A percentile compares a stretch with the other conserved stretches of the same genome.
These are phyloP conservation scores for Mesochorus sp. DNA, from an alignment of 2,888 invertebrate genomes.

Conservation along the genomic window DNA sequence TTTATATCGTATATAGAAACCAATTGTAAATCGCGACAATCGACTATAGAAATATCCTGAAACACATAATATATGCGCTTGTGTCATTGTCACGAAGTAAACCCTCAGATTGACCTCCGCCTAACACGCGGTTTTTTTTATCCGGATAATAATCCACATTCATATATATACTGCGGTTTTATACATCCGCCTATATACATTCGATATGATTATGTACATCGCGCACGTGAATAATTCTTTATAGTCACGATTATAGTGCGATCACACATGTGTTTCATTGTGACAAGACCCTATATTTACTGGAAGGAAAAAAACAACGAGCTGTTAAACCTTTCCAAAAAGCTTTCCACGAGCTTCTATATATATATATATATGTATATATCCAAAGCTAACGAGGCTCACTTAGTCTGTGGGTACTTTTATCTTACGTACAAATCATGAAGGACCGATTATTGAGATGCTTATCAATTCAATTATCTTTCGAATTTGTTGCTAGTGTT, in stretches of 20 bases:
- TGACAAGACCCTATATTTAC: too few relatives aligned
- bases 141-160: constrained; percentile 13
- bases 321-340: too few relatives aligned
- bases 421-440: too few relatives aligned
- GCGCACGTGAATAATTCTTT: background rate
- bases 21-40: background rate
- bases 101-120: constrained; percentile 21
- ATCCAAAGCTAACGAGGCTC: too few relatives aligned
- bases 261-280: too few relatives aligned
- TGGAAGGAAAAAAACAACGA: too few relatives aligned
- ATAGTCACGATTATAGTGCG: background rate
- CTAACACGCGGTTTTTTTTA: background rate
- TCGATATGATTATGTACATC: background rate
- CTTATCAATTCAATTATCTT: too few relatives aligned
- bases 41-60: background rate
- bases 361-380: too few relatives aligned
- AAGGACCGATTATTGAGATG: too few relatives aligned
- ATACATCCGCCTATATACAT: constrained; percentile 8
- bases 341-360: too few relatives aligned
- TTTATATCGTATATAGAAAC: background rate
- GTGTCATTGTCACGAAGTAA: constrained; percentile 51
- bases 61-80: constrained; percentile 3
- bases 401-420: too few relatives aligned
- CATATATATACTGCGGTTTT: constrained; percentile 3
- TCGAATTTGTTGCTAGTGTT: too few relatives aligned